Percentiles rank a stretch among this genome's conserved stretches.
Evolutionary conservation across 2,797 vertebrate genomes (phyloP).

Genomic region (Pseudochromis fuscus): DNA sequence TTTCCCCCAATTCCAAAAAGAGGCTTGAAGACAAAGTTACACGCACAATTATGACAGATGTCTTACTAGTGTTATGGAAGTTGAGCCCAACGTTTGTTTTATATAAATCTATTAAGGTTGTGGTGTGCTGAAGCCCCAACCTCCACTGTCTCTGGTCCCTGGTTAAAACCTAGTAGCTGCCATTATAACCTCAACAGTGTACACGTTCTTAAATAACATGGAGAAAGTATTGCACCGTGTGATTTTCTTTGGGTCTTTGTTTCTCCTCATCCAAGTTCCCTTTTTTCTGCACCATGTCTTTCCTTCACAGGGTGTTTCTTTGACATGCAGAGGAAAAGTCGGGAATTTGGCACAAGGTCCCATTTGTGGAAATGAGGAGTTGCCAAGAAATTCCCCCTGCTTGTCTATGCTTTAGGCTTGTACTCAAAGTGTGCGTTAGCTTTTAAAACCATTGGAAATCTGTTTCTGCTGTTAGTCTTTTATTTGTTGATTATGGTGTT

Average conservation of each 20-base stretch:
- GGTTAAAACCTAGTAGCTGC: conserved; percentile 49
- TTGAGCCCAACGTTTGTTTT: not conserved
- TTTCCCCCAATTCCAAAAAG: not conserved
- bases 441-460: not conserved
- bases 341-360: conserved; percentile 35
- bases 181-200: conserved; percentile 40
- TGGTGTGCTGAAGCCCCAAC: not conserved
- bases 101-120: conserved; percentile 26
- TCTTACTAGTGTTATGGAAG: not conserved
- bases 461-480: not conserved
- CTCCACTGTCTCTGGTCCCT: conserved; percentile 23
- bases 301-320: conserved; percentile 53
- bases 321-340: conserved; percentile 21
- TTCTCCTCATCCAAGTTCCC: conserved; percentile 32
- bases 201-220: conserved; percentile 43
- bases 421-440: no score
- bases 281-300: conserved; percentile 24
- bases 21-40: not conserved
- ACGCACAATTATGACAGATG: not conserved
- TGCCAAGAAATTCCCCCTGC: conserved; percentile 38
- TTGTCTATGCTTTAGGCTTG: conserved; percentile 16
- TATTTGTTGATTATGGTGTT: not conserved
- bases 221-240: conserved; percentile 31
- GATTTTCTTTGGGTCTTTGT: conserved; percentile 34
- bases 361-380: conserved; percentile 24